Conservation (phyloP, 1,140 invertebrate species). For the Centruroides vittatus region DNA sequence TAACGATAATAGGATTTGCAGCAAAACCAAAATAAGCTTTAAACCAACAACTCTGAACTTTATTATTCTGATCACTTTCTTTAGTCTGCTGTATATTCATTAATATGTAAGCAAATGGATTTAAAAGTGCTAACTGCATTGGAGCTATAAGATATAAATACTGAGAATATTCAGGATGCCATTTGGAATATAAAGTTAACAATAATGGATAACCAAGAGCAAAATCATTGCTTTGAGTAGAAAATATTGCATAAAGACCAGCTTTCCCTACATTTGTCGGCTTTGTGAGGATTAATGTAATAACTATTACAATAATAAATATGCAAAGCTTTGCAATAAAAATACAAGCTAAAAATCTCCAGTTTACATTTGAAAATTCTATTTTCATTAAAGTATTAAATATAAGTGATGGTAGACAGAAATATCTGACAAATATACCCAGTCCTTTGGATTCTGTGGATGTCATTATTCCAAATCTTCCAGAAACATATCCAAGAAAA, state of each 20-base stretch:
- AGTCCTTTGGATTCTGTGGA: constrained; percentile 10
- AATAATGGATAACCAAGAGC: constrained; percentile 78
- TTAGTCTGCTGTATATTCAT: constrained; percentile 69
- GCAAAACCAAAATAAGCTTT: constrained; percentile 23
- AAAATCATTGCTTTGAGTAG: constrained; percentile 96
- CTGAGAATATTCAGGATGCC: constrained; percentile 74
- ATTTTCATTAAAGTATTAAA: constrained; percentile 77
- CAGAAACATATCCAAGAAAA: constrained; percentile 54
- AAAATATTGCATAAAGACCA: constrained; percentile 86
- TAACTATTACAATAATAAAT: constrained; percentile 62
- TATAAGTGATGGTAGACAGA: constrained; percentile 79
- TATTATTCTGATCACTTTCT: constrained; percentile 18
- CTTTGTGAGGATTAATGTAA: constrained; percentile 62
- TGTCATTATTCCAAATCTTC: constrained; percentile 4
- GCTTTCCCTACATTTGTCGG: constrained; percentile 66
- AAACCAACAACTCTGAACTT: too few species aligned
- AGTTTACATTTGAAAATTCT: constrained; percentile 64
- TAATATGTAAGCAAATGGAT: constrained; percentile 79
- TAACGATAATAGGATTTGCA: constrained; percentile 78
- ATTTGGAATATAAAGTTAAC: constrained; percentile 38
- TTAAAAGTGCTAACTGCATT: constrained; percentile 80
- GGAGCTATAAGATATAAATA: constrained; percentile 90
- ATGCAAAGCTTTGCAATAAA: constrained; percentile 70
- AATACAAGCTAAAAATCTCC: constrained; percentile 74
- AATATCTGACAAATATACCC: constrained; percentile 62